Conservation (phyloP, 1,140 invertebrate genomes). For the Tetraneura akinire region DNA sequence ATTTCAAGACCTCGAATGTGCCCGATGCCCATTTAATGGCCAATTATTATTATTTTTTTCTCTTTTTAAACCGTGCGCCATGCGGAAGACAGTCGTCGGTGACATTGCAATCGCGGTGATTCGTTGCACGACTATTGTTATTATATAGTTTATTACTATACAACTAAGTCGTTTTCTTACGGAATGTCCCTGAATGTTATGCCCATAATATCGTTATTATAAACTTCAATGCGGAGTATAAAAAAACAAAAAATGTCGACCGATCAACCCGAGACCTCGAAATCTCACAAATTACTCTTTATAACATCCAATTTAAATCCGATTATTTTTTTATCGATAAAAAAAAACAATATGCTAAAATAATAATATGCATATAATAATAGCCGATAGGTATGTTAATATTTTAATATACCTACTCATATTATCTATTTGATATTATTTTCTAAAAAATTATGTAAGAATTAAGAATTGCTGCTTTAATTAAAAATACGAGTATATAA, state of each 20-base stretch:
- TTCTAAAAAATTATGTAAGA: too few relatives aligned
- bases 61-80: background rate
- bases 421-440: too few relatives aligned
- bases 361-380: too few relatives aligned
- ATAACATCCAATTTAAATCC: too few relatives aligned
- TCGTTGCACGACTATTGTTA: background rate
- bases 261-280: background rate
- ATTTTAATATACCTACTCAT: too few relatives aligned
- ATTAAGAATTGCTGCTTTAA: too few relatives aligned
- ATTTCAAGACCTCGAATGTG: too few relatives aligned
- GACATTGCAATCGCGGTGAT: constrained; percentile 11
- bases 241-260: background rate
- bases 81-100: background rate
- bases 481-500: too few relatives aligned
- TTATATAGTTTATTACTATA: background rate
- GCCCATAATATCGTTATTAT: background rate
- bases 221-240: background rate
- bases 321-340: too few relatives aligned
- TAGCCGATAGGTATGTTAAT: too few relatives aligned
- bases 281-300: too few relatives aligned
- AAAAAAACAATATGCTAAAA: too few relatives aligned
- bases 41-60: background rate
- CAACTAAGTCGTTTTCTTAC: background rate
- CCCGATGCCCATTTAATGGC: background rate
- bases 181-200: constrained; percentile 14